Conservation (phyloP, 2,113 vertebrate species). For the Acinonyx jubatus region DNA sequence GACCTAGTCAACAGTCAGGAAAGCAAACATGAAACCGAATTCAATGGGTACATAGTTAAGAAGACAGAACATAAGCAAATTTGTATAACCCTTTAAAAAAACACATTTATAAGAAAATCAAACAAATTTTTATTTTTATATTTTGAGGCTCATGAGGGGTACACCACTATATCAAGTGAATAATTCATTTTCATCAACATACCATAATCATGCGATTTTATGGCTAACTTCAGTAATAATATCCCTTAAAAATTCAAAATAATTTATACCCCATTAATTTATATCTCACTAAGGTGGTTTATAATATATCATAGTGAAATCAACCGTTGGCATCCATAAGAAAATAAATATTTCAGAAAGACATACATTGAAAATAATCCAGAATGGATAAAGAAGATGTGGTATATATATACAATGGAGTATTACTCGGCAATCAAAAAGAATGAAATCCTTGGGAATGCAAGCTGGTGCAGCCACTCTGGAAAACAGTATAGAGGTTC, state of each 20-base stretch:
- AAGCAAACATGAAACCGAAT: background rate
- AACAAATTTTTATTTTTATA: background rate
- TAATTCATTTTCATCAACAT: background rate
- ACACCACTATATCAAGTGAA: background rate
- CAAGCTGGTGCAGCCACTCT: no score
- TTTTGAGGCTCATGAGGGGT: background rate
- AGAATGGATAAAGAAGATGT: background rate
- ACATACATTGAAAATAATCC: background rate
- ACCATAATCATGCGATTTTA: background rate
- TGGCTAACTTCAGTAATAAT: background rate
- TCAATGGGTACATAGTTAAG: background rate
- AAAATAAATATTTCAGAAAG: constrained; percentile 29
- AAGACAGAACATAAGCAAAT: background rate
- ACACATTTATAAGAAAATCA: background rate
- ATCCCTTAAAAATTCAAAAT: constrained; percentile 17
- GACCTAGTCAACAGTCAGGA: background rate
- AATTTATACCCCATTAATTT: background rate
- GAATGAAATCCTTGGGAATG: no score
- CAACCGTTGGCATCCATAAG: background rate
- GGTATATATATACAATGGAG: no score
- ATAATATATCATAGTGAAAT: background rate
- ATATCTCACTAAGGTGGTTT: background rate
- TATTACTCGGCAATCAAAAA: no score
- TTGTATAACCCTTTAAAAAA: background rate
- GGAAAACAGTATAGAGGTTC: no score